Evolutionary conservation across 2,888 invertebrate species (phyloP), one percentile per base, ranked within the genome.

Genomic region (Orchestes rusci): DNA sequence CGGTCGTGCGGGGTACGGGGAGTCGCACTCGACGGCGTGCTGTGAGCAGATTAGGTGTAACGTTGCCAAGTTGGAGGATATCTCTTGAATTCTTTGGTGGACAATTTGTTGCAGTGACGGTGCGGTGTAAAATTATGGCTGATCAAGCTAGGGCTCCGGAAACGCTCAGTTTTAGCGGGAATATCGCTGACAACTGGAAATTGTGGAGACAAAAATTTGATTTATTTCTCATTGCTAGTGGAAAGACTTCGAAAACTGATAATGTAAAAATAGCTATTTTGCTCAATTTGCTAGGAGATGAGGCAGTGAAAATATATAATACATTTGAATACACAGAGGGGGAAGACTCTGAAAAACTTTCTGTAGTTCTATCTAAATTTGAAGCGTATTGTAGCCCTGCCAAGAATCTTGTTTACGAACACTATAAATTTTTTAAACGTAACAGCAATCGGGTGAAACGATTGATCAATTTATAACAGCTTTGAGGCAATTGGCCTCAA

Each of bases 141-240:
- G 39, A 39, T 32, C 39, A 41, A 12, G 31, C n/a, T 8, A 35
- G 35, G 20, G 33, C 41, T 27, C 41, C 41, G 27, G 35, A 41
- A 41, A 20, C 33, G 1, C 5, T 41, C 16, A 23, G 15, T 19
- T 43, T 43, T 37, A 39, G 12, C 3, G 37, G 37, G 3, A 19
- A 47, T 39, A 10, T 43, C n/a, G 38, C 43, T n/a, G 32, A 38
- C 32, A 53, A 51, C 27, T 59, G 55, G 54, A 51, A 45, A 23
- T 48, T 47, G 41, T 59, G 51, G 51, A 41, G 39, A 16, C 55
- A 56, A 43, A 45, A 48, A 16, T 58, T 56, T 33, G 45, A 52
- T 16, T 30, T 57, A 28, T 59, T 53, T 38, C 12, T 56, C 8
- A 34, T 43, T 30, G 57, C 57, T 8, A 48, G 53, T 16, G 58